Conservation (phyloP, 2,113 vertebrate species). For the Prionailurus bengalensis region DNA sequence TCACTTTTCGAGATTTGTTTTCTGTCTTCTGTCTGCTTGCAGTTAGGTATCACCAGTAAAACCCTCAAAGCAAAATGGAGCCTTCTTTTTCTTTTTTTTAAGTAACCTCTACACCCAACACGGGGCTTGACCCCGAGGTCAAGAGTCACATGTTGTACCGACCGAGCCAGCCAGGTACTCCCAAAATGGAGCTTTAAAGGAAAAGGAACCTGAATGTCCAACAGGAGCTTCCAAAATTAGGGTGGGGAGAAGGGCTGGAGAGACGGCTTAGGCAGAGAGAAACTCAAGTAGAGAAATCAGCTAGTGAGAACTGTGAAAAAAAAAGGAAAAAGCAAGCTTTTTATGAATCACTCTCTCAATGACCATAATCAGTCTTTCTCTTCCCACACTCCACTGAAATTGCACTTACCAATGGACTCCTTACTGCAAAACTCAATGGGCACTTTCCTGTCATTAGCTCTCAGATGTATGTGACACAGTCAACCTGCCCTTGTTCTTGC, state of each 20-base stretch:
- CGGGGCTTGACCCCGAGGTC: background rate
- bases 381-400: conserved; percentile 24
- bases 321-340: conserved; percentile 49
- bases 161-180: background rate
- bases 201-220: conserved; percentile 6
- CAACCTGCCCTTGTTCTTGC: background rate
- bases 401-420: conserved; percentile 7
- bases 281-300: conserved; percentile 66
- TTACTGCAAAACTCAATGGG: conserved; percentile 25
- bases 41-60: conserved; percentile 42
- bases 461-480: background rate
- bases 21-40: conserved; percentile 2
- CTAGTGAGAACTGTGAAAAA: background rate
- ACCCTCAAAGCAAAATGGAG: background rate
- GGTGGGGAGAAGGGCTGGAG: background rate
- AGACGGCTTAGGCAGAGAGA: conserved; percentile 3
- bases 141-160: background rate
- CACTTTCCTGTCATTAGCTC: conserved; percentile 58
- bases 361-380: conserved; percentile 50
- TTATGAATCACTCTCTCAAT: conserved; percentile 44
- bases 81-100: background rate
- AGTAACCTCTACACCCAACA: background rate
- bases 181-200: conserved; percentile 38
- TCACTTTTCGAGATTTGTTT: conserved; percentile 21
- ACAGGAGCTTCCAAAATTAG: background rate